phyloP scores from a whole-genome alignment of 2,888 invertebrate genomes.

The Minunthozetes semirufus region DNA sequence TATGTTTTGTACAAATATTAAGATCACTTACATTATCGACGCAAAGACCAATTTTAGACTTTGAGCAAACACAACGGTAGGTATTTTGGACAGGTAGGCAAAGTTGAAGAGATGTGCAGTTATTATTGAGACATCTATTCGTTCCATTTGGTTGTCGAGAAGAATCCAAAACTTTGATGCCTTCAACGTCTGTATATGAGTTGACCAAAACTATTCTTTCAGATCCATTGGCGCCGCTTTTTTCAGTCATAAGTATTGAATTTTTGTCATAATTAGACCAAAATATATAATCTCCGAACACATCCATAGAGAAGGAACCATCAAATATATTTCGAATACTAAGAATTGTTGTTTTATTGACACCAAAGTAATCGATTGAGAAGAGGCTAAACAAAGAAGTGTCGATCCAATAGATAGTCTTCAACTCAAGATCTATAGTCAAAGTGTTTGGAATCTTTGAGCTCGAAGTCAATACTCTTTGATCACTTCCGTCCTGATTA shows the following conservation, averaged over 20 bases:
- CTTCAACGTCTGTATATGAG: background rate
- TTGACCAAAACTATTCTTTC: background rate
- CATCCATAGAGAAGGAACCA: background rate
- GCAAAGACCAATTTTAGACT: slow-evolving; percentile 46
- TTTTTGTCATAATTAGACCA: slow-evolving; percentile 8
- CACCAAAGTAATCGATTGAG: background rate
- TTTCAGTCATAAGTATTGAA: background rate
- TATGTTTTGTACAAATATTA: too few relatives aligned
- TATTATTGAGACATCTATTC: background rate
- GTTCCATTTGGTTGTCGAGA: background rate
- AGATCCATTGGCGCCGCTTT: background rate
- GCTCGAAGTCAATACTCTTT: too few relatives aligned
- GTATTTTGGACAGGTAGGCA: background rate
- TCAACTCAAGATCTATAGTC: background rate
- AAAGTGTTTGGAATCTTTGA: background rate
- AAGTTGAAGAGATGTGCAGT: background rate
- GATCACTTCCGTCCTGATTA: background rate
- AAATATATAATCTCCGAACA: background rate
- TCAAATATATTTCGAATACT: background rate
- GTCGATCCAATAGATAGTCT: slow-evolving; percentile 1
- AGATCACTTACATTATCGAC: background rate
- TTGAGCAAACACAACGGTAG: slow-evolving; percentile 23
- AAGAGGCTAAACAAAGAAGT: background rate
- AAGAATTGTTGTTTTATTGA: background rate
- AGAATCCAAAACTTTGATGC: background rate